Evolutionary conservation across 2,113 vertebrate genomes (phyloP), one percentile per base, ranked within the genome.

Genomic region (Cynocephalus volans): DNA sequence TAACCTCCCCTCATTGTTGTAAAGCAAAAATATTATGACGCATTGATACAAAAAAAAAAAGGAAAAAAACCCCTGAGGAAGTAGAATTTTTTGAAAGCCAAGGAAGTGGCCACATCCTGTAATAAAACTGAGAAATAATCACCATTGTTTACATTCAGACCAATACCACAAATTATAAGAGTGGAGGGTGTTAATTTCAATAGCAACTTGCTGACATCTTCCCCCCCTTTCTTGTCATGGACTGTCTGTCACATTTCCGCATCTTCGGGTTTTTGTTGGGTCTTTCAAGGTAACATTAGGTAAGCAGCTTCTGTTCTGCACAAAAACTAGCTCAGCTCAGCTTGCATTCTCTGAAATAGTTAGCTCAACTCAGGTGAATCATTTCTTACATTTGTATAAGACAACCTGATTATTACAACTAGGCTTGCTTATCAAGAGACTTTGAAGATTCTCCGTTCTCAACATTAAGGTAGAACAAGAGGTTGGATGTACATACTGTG

Each of bases 61-160:
- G 4, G 3, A 41, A 41, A 41, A 41, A 41, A 41, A 41, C 41
- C 41, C 41, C 52, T 58, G 91, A 93, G 65, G 52, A 96, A 93
- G 45, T 15, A 94, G 56, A 92, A 60, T 65, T 65, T 88, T 86
- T 86, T 86, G 54, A 88, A 97, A 88, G 36, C 58, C 62, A 93
- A 93, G 58, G 50, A 93, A 90, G 48, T 17, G 94, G 31, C 33
- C 64, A 90, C 26, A 76, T 75, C 24, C 54, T 90, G 36, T 90
- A 95, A 93, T 48, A 69, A 82, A 93, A 88, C 52, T 88, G 60
- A 84, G 85, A 97, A 93, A 75, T 26, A 93, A 80, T 80, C 81
- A 90, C 45, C 56, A 73, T 79, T 93, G 36, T 96, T 33, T 93
- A 73, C 45, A 9, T 84, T 96, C 56, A 88, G 70, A 88, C n/a